Evolutionary conservation across 2,888 invertebrate species (phyloP), one percentile per base, ranked within the genome.

Genomic region (Lasioglossum calceatum): DNA sequence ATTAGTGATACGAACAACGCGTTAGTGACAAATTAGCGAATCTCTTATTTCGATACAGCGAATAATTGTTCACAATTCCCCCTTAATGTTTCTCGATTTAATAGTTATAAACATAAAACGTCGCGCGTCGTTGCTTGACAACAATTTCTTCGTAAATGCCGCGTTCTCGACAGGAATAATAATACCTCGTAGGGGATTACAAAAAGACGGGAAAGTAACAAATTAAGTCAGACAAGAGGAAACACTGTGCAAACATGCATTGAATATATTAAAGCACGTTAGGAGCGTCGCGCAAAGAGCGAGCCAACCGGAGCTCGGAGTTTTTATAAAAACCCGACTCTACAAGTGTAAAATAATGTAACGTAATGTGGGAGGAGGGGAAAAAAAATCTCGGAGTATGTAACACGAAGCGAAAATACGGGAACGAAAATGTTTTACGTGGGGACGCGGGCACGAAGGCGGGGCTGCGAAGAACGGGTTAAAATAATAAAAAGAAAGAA

Each of bases 361-460:
- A 36, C 36, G 7, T 36, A 67, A 67, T 8, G 67, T 23, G 19
- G 19, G 19, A 67, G 61, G 23, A 8, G 67, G 19, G 23, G 23
- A 36, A 16, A 67, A 67, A 67, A 19, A 67, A 67, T 36, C 32
- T 67, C 19, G 36, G 36, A 32, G 36, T 32, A 19, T 19, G 36
- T 36, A 67, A 67, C 67, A 8, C 67, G 67, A 67, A 67, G 67
- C 67, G 67, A 67, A 67, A 67, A 32, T 67, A 67, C 67, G 36
- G 36, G 67, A 67, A 36, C 67, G 67, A 36, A 67, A 67, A 67
- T 36, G 67, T 67, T 36, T 67, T 36, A 23, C 67, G 67, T 8
- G 19, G 36, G 1, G 19, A 64, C 14, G 32, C 32, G 5, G 67
- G 19, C 2, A 61, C 61, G 47, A 47, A 16, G 64, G 32, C 14